Percentiles rank a stretch among this genome's conserved stretches.
phyloP scores from a whole-genome alignment of 2,113 vertebrate species.

The Orientallactaga bullata region DNA sequence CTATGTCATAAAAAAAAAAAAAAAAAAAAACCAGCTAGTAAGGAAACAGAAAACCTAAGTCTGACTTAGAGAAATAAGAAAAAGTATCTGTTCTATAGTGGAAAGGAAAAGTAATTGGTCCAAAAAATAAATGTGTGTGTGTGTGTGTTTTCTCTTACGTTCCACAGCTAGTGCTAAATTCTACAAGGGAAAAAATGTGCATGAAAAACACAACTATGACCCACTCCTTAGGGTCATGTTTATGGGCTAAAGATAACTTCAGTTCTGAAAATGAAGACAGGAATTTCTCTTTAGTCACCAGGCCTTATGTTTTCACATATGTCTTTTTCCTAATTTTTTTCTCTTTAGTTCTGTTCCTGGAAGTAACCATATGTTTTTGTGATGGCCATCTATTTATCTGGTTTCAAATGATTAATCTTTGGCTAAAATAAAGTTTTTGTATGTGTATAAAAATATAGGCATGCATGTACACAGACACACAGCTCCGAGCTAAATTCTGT shows the following conservation, averaged over 20 bases:
- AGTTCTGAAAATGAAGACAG: neutral
- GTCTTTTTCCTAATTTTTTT: neutral
- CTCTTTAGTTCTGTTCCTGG: neutral
- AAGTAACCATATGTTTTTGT: neutral
- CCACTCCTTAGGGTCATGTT: neutral
- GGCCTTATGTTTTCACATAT: neutral
- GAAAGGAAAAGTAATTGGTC: neutral
- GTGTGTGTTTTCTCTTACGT: conserved; percentile 23
- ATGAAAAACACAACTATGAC: neutral
- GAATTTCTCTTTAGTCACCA: conserved; percentile 8
- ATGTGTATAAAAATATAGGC: neutral
- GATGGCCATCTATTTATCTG: neutral
- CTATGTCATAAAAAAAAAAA: neutral
- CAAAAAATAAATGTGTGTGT: neutral
- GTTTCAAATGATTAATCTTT: conserved; percentile 51
- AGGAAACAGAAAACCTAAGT: neutral
- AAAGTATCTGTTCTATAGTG: neutral
- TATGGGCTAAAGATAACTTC: neutral
- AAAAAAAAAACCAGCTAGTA: neutral
- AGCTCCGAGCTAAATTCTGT: neutral
- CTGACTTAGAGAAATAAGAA: neutral
- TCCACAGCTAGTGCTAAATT: neutral
- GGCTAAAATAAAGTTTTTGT: conserved; percentile 9
- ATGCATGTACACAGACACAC: neutral
- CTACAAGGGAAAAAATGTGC: conserved; percentile 47